phyloP scores from a whole-genome alignment of 2,113 vertebrate species.

The Bettongia penicillata region DNA sequence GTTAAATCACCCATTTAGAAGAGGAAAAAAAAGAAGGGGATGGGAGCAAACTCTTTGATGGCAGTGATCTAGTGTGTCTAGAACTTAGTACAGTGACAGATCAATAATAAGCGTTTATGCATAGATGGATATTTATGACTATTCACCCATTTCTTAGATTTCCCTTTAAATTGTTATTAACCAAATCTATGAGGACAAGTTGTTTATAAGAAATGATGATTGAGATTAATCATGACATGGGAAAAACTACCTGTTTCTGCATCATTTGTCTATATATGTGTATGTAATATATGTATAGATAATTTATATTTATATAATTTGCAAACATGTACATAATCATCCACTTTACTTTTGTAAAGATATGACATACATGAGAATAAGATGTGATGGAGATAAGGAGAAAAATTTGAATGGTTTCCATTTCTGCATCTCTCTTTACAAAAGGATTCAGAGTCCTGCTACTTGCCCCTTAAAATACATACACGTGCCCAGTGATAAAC shows the following conservation, averaged over 20 bases:
- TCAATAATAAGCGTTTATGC: background rate
- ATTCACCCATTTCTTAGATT: background rate
- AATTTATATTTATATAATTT: background rate
- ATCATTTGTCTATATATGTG: background rate
- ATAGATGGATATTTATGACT: background rate
- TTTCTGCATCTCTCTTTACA: background rate
- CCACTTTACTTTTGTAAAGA: background rate
- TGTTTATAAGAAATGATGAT: background rate
- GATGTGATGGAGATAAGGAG: background rate
- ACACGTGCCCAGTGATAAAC: background rate
- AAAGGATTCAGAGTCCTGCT: background rate
- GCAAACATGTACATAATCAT: background rate
- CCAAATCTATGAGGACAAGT: background rate
- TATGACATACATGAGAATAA: background rate
- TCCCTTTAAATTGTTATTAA: slow-evolving; percentile 3
- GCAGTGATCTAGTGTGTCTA: background rate
- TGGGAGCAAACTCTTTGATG: background rate
- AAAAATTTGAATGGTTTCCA: background rate
- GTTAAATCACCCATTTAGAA: too few relatives aligned
- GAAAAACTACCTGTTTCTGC: background rate
- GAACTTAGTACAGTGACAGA: background rate
- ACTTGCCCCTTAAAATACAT: background rate
- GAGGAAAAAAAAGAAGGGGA: background rate
- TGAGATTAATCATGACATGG: background rate
- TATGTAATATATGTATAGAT: too few relatives aligned